Base-by-base conservation (phyloP, 2,888 invertebrate genomes). In the Exephanes ischioxanthus region DNA sequence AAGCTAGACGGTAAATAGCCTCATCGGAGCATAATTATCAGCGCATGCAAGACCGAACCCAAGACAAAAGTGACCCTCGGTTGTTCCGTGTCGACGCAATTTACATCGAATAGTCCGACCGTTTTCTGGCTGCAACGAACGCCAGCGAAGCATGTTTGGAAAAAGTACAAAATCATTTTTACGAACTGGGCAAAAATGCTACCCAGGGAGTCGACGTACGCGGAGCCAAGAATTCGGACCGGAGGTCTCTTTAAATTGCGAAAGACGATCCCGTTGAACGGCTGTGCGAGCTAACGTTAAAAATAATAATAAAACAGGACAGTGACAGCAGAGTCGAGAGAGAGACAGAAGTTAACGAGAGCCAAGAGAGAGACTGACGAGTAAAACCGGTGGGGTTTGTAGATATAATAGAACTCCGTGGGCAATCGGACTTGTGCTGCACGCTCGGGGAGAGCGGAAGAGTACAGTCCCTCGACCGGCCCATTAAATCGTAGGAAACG, bases 401-500 rank as follows among this genome's bases (percentile, higher is more conserved):
- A 58, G 9, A 14, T 58, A 58, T 58, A 58, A 58, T 26, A 26
- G 26, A 58, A 58, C 11, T 58, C 5, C 58, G 58, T 22, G 26
- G 41, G 33, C 58, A 68, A 72, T 61, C 68, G 68, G 58, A 30
- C 26, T 58, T 61, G 26, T 19, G 58, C 45, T 22, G 68, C 75
- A 75, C 68, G 75, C 73, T 75, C 80, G 71, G 55, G 14, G 53
- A 63, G 55, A 48, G 14, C 58, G 79, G 53, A 55, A 82, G 75
- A 81, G 81, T 37, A 45, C 9, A 80, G 75, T 73, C 45, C 68
- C 58, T 66, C 75, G 61, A 51, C 58, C 51, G 51, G 33, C 55
- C 70, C 81, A 81, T 76, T 81, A 81, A 76, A 76, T 70, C 70
- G 70, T 14, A 81, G 70, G 81, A 81, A 81, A 81, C 76, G 81